phyloP scores from a whole-genome alignment of 2,888 invertebrate species.

The Drosophila antonietae region DNA sequence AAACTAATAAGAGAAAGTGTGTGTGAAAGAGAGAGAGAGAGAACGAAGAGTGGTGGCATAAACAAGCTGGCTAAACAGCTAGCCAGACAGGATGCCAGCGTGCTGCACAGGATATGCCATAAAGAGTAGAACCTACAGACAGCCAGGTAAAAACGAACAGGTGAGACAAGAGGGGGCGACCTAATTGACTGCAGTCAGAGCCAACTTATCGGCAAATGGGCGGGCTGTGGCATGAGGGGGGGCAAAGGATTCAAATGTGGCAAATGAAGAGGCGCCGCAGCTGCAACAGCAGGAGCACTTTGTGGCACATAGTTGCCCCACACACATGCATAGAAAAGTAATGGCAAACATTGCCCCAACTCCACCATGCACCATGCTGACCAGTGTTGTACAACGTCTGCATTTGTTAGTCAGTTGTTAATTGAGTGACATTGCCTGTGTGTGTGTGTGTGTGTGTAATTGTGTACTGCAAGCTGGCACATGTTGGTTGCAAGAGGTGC shows the following conservation, averaged over 20 bases:
- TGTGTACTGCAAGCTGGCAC: neutral
- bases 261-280: slow-evolving; percentile 17
- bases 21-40: slow-evolving; percentile 2
- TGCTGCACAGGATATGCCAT: slow-evolving; percentile 63
- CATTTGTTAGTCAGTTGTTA: slow-evolving; percentile 39
- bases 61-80: slow-evolving; percentile 76
- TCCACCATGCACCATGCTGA: neutral
- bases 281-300: slow-evolving; percentile 5
- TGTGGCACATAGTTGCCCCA: slow-evolving; percentile 1
- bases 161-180: neutral
- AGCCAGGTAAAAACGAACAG: slow-evolving; percentile 38
- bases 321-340: neutral
- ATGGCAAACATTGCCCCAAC: neutral
- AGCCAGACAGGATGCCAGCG: slow-evolving; percentile 51
- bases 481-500: neutral
- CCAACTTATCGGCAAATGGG: slow-evolving; percentile 49
- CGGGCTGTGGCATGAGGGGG: neutral
- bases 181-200: slow-evolving; percentile 56
- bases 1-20: slow-evolving; percentile 21
- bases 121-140: slow-evolving; percentile 67
- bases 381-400: slow-evolving; percentile 15
- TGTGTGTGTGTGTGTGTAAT: neutral
- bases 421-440: slow-evolving; percentile 36
- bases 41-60: slow-evolving; percentile 67
- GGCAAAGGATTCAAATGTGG: slow-evolving; percentile 39